These are phyloP conservation scores for Rhagophthalmus giganteus DNA, from an alignment of 2,888 invertebrate genomes.

Conservation along the genomic window DNA sequence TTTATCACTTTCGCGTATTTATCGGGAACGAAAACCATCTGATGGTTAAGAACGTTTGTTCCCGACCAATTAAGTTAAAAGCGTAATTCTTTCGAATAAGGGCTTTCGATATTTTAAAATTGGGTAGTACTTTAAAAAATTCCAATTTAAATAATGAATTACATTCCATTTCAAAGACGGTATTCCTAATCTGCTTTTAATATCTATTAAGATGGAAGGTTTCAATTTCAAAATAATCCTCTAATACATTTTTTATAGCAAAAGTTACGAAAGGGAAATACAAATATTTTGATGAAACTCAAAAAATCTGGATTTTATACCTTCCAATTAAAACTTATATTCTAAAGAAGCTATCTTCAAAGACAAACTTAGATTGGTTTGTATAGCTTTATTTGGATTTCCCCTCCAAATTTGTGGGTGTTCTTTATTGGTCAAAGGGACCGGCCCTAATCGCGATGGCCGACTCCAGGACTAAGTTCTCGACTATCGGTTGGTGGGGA, in stretches of 20 bases:
- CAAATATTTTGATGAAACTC: not conserved
- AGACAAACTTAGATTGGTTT: constrained; percentile 32
- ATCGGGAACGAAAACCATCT: too few relatives aligned
- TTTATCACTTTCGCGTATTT: too few relatives aligned
- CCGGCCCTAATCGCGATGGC: constrained; percentile 53
- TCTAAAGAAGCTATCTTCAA: constrained; percentile 36
- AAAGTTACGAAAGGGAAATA: not conserved
- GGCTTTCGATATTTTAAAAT: too few relatives aligned
- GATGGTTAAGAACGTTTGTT: too few relatives aligned
- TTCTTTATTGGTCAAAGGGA: constrained; percentile 38
- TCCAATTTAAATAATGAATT: too few relatives aligned
- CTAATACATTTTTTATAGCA: not conserved
- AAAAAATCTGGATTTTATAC: constrained; percentile 8
- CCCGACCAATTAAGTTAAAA: too few relatives aligned
- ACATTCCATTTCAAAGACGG: too few relatives aligned
- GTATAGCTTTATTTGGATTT: constrained; percentile 35
- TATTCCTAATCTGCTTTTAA: too few relatives aligned
- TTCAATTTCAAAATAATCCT: not conserved
- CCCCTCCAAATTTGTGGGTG: constrained; percentile 25
- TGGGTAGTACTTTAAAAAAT: too few relatives aligned
- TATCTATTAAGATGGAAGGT: not conserved
- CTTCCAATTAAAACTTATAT: constrained; percentile 40
- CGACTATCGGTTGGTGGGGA: constrained; percentile 43
- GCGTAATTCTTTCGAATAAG: too few relatives aligned
- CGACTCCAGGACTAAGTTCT: constrained; percentile 37